phyloP scores from a whole-genome alignment of 2,797 vertebrate genomes.

The Lacerta viridis region DNA sequence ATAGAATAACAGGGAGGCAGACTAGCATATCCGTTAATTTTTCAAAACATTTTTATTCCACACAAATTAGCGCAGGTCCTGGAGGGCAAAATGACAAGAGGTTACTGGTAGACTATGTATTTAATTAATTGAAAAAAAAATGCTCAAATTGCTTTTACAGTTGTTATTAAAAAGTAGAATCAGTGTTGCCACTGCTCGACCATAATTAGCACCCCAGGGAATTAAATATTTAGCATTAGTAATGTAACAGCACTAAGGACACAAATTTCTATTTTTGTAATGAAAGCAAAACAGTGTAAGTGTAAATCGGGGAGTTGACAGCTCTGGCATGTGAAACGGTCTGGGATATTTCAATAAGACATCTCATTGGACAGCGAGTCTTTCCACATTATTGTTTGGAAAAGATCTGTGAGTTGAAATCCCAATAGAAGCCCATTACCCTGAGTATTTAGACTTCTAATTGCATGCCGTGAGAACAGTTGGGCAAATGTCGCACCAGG shows the following conservation, averaged over 20 bases:
- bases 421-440: conserved; percentile 92
- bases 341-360: conserved; percentile 95
- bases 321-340: conserved; percentile 93
- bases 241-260: conserved; percentile 98
- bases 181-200: conserved; percentile 97
- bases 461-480: conserved; percentile 89
- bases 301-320: conserved; percentile 94
- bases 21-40: conserved; percentile 84
- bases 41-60: conserved; percentile 92
- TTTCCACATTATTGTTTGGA: conserved; percentile 92
- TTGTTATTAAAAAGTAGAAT: conserved; percentile 99
- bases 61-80: conserved; percentile 99
- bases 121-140: conserved; percentile 99
- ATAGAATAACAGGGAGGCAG: conserved; percentile 78
- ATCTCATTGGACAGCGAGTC: conserved; percentile 92
- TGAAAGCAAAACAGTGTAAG: conserved; percentile 95
- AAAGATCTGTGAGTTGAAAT: conserved; percentile 95
- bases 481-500: conserved; percentile 76
- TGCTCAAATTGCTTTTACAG: conserved; percentile 99
- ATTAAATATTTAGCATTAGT: conserved; percentile 99
- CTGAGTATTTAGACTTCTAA: conserved; percentile 98
- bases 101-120: conserved; percentile 99
- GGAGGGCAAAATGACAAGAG: conserved; percentile 99
- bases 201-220: conserved; percentile 99
- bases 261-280: conserved; percentile 99